Evolutionary conservation across 2,113 vertebrate genomes (phyloP).

Genomic region (Muntiacus muntjak): DNA sequence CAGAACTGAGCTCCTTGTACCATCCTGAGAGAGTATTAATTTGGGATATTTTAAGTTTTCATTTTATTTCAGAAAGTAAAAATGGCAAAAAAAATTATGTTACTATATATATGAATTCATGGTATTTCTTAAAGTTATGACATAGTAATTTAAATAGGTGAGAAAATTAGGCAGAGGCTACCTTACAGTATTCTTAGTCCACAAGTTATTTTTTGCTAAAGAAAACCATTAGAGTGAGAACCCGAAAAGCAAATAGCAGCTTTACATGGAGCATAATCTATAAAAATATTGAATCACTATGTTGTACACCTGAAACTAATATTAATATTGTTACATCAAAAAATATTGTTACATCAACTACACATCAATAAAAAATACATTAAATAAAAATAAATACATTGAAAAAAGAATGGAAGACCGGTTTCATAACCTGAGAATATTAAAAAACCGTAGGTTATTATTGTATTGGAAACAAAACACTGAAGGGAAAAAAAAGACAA

Average conservation of each 20-base stretch:
- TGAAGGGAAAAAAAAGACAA: background rate
- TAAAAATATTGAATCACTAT: background rate
- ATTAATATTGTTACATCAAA: background rate
- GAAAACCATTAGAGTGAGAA: background rate
- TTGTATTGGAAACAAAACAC: background rate
- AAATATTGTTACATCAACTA: background rate
- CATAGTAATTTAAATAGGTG: background rate
- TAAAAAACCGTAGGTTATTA: background rate
- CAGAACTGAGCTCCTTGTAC: background rate
- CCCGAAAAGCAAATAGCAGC: background rate
- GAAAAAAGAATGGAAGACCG: background rate
- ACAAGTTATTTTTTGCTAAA: background rate
- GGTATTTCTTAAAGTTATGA: background rate
- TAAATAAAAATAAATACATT: background rate
- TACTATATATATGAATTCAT: background rate
- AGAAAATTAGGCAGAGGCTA: background rate
- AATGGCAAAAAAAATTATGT: background rate
- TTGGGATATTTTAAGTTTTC: constrained; percentile 6
- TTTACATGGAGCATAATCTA: background rate
- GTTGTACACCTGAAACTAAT: background rate
- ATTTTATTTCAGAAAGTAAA: constrained; percentile 26
- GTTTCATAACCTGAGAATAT: background rate
- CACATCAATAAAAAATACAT: background rate
- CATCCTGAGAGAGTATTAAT: background rate
- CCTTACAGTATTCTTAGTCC: background rate